Evolutionary conservation across 1,140 invertebrate species (phyloP).

Genomic region (Drepana arcuata): DNA sequence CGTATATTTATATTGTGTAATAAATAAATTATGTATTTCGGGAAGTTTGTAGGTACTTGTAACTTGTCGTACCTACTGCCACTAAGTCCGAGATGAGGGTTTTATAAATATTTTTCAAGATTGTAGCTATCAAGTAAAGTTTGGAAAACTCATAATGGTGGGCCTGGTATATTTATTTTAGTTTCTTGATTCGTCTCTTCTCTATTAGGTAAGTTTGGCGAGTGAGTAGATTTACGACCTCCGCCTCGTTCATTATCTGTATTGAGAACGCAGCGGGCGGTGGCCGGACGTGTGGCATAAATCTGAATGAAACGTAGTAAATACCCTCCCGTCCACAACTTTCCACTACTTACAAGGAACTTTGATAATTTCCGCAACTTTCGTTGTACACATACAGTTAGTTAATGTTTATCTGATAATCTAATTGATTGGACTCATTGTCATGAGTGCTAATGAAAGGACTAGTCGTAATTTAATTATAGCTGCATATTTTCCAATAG

Average conservation of each 20-base stretch:
- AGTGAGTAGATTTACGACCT: constrained; percentile 68
- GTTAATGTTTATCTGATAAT: constrained; percentile 4
- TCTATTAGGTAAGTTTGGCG: constrained; percentile 57
- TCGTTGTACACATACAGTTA: constrained; percentile 6
- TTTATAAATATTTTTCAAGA: too few species aligned
- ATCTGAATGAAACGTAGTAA: constrained; percentile 60
- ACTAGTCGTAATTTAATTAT: too few species aligned
- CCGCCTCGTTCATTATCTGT: constrained; percentile 67
- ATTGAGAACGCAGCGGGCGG: constrained; percentile 37
- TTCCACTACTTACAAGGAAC: constrained; percentile 36
- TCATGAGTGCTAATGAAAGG: constrained; percentile 1
- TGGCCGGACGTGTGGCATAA: constrained; percentile 45
- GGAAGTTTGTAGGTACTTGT: too few species aligned
- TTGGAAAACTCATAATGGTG: too few species aligned
- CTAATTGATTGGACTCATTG: constrained; percentile 4
- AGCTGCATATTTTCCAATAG: too few species aligned
- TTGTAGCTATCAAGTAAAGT: too few species aligned
- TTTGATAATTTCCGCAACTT: constrained; percentile 11
- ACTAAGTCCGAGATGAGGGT: too few species aligned
- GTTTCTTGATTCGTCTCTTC: constrained; percentile 47
- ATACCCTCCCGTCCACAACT: constrained; percentile 38
- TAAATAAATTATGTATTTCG: too few species aligned
- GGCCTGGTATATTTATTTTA: constrained; percentile 53
- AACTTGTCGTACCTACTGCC: too few species aligned
- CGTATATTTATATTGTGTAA: too few species aligned